Evolutionary conservation across 2,113 vertebrate species (phyloP), one percentile per base, ranked within the genome.

Genomic region (Leptosomus discolor): DNA sequence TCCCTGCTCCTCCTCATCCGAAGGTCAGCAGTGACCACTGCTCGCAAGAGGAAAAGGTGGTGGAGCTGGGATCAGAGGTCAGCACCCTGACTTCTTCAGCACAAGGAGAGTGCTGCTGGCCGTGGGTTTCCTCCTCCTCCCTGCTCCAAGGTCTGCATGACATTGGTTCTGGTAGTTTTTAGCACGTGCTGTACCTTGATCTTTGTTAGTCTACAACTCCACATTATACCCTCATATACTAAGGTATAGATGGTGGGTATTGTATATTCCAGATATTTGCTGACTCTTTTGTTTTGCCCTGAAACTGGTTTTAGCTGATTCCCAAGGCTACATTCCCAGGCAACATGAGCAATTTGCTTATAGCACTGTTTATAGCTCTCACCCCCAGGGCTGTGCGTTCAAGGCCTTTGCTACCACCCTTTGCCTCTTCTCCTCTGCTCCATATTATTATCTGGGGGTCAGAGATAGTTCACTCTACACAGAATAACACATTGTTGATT

Each of bases 51-150:
- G 27, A 85, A 71, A 37, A 51, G 10, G 26, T 67, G 18, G 10
- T 10, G 9, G 26, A 60, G 9, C 17, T n/a, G 46, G 23, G 15
- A n/a, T 63, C 29, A 54, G 37, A 58, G 24, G 9, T 45, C 46
- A 50, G 14, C 14, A 41, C 23, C 53, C 41, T 45, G 5, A 21
- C 17, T 83, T 56, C 50, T 48, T 76, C 29, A 50, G 20, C 50
- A n/a, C 0, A 0, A 64, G 24, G 4, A 34, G 8, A 4, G 7
- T 8, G 14, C 67, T 67, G 26, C 15, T 48, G 5, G 13, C 3
- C 1, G 16, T 26, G 11, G 4, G 8, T 32, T 54, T 68, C 41
- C 21, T 39, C 9, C 46, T 75, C 21, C 18, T 61, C n/a, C 22
- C 22, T 45, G 0, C n/a, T 32, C 46, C 8, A 17, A 50, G 19